A percentile compares a stretch with the other conserved stretches of the same genome.
These are phyloP conservation scores for Meloe dianella DNA, from an alignment of 2,888 invertebrate genomes.

Conservation along the genomic window DNA sequence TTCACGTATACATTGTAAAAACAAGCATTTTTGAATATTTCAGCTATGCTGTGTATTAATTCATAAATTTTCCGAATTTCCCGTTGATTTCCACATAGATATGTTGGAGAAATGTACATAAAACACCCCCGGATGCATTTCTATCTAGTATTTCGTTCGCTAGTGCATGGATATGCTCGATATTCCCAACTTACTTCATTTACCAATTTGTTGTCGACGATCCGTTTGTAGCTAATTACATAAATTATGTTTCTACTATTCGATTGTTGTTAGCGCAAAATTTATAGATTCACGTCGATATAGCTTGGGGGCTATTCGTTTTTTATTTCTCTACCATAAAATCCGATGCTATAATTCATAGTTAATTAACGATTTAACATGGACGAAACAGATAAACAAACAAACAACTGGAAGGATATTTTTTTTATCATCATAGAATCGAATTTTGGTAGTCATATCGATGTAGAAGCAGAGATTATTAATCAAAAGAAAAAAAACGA, in stretches of 20 bases:
- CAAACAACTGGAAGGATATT: neutral
- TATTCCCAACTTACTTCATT: neutral
- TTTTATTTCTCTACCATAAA: neutral
- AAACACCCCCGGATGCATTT: neutral
- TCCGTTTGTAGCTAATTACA: conserved; percentile 32
- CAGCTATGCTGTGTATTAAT: neutral
- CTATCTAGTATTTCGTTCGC: neutral
- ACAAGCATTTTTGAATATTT: no score
- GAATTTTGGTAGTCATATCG: conserved; percentile 1
- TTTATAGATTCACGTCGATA: conserved; percentile 31
- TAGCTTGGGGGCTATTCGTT: neutral
- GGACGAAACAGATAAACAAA: neutral
- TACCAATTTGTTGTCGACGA: no score
- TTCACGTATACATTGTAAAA: no score
- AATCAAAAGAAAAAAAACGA: neutral
- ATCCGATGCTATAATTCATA: neutral
- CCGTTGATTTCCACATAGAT: neutral
- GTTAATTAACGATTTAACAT: conserved; percentile 4
- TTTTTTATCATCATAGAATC: neutral
- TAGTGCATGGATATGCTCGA: no score
- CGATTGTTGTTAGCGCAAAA: conserved; percentile 33
- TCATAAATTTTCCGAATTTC: neutral
- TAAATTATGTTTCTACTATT: conserved; percentile 34
- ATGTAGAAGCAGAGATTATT: neutral
- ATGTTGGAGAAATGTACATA: neutral